Evolutionary conservation across 2,113 vertebrate species (phyloP), one percentile per base, ranked within the genome.

Genomic region (Carlito syrichta): DNA sequence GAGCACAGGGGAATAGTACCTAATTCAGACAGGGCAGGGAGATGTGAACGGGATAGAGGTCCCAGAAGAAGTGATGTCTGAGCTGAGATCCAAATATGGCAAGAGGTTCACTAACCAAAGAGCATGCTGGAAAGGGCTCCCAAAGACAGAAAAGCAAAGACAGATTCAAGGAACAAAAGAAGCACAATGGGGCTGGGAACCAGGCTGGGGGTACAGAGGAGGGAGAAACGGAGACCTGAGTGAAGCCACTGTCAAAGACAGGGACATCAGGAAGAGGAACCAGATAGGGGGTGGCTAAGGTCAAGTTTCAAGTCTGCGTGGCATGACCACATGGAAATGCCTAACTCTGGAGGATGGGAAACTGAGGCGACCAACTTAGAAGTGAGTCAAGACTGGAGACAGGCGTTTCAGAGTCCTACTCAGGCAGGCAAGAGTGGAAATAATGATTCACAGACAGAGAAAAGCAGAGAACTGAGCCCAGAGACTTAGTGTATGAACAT

Each of bases 401-500:
- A 22, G 48, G 52, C 71, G 32, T 27, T 93, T 89, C 48, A 23
- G 71, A 84, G 66, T 48, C 77, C 83, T 52, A 25, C 52, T 40
- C 35, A 4, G 68, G 74, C 52, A 73, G 48, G 56, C 19, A 8
- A 66, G 50, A 27, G 25, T 32, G 62, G 45, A 69, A 93, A 48
- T 50, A 73, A 50, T 9, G 83, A 69, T 11, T 43, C 86, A 40
- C 3, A 76, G 25, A 76, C 56, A 13, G 7, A 54, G 69, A 32
- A 77, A n/a, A 77, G 20, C 40, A 30, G 48, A 45, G 27, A 4
- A 1, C 56, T 9, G 38, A 52, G 48, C 22, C 56, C 16, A 6
- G 56, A 40, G 52, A 3, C 2, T 12, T 0, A 4, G 20, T 14
- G 40, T 20, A 9, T 0, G 38, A 71, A 8, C 40, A 50, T 11